These are phyloP conservation scores for Falco cherrug DNA, from an alignment of 2,797 vertebrate species.

Conservation along the genomic window DNA sequence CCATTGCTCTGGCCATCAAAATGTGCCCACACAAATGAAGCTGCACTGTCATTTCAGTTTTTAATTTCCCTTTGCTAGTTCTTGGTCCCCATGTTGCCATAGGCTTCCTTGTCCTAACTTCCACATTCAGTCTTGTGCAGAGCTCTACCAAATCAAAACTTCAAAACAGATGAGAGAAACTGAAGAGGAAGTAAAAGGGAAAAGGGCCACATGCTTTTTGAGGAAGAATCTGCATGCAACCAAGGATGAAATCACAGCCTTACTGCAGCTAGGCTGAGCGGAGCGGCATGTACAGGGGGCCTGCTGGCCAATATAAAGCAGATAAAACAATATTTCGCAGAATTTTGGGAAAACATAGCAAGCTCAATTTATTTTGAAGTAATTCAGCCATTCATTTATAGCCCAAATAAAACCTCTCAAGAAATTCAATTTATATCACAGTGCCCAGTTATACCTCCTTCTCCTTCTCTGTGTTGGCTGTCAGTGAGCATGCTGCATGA, in stretches of 20 bases:
- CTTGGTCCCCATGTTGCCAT: background rate
- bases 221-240: conserved; percentile 71
- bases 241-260: conserved; percentile 80
- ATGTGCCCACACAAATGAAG: background rate
- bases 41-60: background rate
- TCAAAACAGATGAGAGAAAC: conserved; percentile 78
- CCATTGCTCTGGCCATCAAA: background rate
- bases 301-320: background rate
- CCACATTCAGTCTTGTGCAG: conserved; percentile 19
- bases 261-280: background rate
- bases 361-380: background rate
- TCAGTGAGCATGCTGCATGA: background rate
- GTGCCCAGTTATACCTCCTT: background rate
- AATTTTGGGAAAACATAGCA: background rate
- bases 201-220: conserved; percentile 84
- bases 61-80: background rate
- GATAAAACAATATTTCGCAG: background rate
- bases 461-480: background rate
- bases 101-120: background rate
- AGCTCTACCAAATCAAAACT: conserved; percentile 64
- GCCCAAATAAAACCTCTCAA: background rate
- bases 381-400: background rate
- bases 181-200: conserved; percentile 85
- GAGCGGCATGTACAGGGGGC: background rate
- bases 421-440: background rate